Conservation (phyloP, 2,797 vertebrate species). For the Acanthopagrus latus region DNA sequence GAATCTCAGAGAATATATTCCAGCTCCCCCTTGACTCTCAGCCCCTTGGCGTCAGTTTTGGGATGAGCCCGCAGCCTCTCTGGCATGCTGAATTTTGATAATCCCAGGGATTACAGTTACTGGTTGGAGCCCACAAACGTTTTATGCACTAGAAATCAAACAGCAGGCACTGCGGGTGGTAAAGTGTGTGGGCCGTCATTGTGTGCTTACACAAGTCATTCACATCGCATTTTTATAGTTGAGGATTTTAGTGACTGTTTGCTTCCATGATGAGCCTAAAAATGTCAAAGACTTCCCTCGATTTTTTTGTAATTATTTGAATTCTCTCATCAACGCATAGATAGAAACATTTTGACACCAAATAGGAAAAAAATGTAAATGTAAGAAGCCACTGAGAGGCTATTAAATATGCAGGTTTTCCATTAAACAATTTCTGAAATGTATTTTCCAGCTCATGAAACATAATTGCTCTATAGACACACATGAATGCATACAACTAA, state of each 20-base stretch:
- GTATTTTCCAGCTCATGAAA: not conserved
- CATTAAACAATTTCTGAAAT: not conserved
- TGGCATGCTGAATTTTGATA: conserved; percentile 22
- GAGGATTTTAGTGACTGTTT: not conserved
- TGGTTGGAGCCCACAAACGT: conserved; percentile 12
- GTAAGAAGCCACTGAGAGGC: not conserved
- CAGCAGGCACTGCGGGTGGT: not conserved
- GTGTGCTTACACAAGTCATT: not conserved
- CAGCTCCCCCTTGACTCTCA: not conserved
- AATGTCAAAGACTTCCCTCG: not conserved
- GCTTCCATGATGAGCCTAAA: not conserved
- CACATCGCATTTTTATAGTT: not conserved
- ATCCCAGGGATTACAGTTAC: conserved; percentile 38
- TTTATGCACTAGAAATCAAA: conserved; percentile 35
- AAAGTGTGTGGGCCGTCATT: conserved; percentile 1
- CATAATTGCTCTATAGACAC: not conserved
- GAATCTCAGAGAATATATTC: conserved; percentile 19
- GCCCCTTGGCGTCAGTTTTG: conserved; percentile 28
- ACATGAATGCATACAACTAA: conserved; percentile 5
- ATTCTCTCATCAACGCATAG: not conserved
- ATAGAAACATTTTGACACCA: not conserved
- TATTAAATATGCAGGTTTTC: not conserved
- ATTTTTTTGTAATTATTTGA: not conserved
- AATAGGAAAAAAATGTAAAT: conserved; percentile 6
- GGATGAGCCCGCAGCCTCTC: conserved; percentile 37